These are phyloP conservation scores for Pterostichus madidus DNA, from an alignment of 2,888 invertebrate species.

Conservation along the genomic window DNA sequence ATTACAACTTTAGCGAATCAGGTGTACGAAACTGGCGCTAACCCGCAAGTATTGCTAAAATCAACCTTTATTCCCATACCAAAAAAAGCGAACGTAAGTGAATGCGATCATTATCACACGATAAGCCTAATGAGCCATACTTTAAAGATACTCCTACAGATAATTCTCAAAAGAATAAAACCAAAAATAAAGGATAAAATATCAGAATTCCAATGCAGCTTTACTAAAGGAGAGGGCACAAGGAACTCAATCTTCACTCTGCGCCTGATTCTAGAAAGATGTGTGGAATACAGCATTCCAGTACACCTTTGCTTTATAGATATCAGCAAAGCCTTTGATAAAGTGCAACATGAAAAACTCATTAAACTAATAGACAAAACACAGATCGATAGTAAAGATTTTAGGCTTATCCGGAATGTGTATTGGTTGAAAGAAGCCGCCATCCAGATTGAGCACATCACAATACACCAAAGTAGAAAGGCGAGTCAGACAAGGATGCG, in stretches of 20 bases:
- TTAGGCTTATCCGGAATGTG: not conserved
- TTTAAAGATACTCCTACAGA: constrained; percentile 68
- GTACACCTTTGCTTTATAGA: constrained; percentile 4
- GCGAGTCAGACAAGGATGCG: constrained; percentile 50
- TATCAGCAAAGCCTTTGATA: constrained; percentile 66
- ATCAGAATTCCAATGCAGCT: constrained; percentile 68
- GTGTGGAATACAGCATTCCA: not conserved
- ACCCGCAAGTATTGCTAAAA: constrained; percentile 62
- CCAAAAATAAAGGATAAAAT: constrained; percentile 67
- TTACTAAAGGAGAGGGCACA: constrained; percentile 26
- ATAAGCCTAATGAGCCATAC: constrained; percentile 69
- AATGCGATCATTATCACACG: constrained; percentile 68
- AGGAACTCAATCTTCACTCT: not conserved
- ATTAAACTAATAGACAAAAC: constrained; percentile 34
- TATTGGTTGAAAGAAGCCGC: not conserved
- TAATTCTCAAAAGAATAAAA: constrained; percentile 64
- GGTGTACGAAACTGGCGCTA: constrained; percentile 63
- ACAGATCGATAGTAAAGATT: not conserved
- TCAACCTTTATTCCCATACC: constrained; percentile 67
- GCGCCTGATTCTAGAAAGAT: not conserved
- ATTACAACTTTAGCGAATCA: constrained; percentile 64
- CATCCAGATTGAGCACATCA: not conserved
- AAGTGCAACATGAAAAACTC: constrained; percentile 64
- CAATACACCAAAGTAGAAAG: not conserved
- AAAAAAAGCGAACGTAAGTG: constrained; percentile 67